A percentile compares a stretch with the other conserved stretches of the same genome.
Evolutionary conservation across 1,140 invertebrate species (phyloP).

Genomic region (Armadillidium nasatum): DNA sequence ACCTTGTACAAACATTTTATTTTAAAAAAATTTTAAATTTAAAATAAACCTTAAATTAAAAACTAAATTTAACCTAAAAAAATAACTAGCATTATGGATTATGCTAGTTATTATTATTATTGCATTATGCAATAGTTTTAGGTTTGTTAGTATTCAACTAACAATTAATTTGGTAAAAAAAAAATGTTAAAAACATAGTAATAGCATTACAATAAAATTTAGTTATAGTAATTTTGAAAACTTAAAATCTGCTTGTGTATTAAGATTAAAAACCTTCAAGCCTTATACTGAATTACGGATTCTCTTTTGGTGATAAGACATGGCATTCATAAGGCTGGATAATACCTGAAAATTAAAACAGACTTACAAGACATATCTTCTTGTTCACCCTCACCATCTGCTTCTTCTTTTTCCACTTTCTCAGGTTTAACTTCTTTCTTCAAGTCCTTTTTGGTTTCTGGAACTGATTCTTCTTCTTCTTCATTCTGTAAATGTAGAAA

Average conservation of each 20-base stretch:
- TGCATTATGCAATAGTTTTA: no score
- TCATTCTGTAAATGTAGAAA: constrained; percentile 19
- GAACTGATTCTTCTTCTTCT: constrained; percentile 30
- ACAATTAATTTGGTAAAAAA: no score
- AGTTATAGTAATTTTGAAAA: background rate
- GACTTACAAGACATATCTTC: constrained; percentile 50
- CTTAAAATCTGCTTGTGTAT: background rate
- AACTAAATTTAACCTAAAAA: no score
- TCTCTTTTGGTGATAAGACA: no score
- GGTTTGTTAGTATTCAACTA: no score
- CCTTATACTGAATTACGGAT: no score
- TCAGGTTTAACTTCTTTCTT: constrained; percentile 41
- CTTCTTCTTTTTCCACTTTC: constrained; percentile 43
- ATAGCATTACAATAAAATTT: background rate
- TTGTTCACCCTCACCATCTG: constrained; percentile 50
- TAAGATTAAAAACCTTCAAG: no score
- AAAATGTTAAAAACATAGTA: background rate
- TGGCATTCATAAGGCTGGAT: background rate
- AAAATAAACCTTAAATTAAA: background rate
- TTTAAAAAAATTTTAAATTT: no score
- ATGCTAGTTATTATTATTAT: no score
- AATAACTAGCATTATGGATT: no score
- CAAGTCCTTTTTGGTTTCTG: constrained; percentile 26
- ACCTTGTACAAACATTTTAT: no score
- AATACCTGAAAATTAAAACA: background rate